Conservation (phyloP, 2,888 invertebrate genomes). For the Gortyna flavago region DNA sequence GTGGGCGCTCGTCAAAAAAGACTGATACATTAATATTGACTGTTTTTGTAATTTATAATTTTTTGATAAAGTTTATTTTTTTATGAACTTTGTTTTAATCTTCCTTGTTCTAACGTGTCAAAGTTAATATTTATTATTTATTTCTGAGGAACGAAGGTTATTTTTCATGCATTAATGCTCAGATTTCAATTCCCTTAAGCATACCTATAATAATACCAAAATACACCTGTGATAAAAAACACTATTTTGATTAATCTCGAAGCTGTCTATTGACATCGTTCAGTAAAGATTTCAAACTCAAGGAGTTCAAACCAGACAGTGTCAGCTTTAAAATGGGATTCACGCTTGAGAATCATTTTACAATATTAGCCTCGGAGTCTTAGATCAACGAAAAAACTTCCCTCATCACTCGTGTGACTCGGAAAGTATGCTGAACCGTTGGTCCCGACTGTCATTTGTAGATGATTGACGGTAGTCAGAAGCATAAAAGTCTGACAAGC, state of each 20-base stretch:
- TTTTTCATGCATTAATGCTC: not conserved
- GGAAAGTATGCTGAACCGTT: not conserved
- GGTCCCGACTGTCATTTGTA: not conserved
- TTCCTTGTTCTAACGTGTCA: not conserved
- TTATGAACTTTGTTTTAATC: not conserved
- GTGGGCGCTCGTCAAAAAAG: not conserved
- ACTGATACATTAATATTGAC: not conserved
- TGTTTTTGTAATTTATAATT: not conserved
- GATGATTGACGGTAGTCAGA: not conserved
- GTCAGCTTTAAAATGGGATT: not conserved
- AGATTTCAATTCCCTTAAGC: not conserved
- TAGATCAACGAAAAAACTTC: not conserved
- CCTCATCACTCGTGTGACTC: not conserved
- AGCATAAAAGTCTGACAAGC: not conserved
- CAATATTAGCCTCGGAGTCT: not conserved
- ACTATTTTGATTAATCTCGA: not conserved
- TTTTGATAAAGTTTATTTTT: not conserved
- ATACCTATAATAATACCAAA: not conserved
- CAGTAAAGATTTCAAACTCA: not conserved
- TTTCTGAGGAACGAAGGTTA: not conserved
- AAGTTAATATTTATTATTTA: not conserved
- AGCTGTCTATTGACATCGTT: too few species aligned
- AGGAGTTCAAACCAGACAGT: not conserved
- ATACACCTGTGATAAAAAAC: not conserved
- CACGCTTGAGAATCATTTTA: not conserved